Evolutionary conservation across 2,113 vertebrate genomes (phyloP).

Genomic region (Microcebus ravelobensis): DNA sequence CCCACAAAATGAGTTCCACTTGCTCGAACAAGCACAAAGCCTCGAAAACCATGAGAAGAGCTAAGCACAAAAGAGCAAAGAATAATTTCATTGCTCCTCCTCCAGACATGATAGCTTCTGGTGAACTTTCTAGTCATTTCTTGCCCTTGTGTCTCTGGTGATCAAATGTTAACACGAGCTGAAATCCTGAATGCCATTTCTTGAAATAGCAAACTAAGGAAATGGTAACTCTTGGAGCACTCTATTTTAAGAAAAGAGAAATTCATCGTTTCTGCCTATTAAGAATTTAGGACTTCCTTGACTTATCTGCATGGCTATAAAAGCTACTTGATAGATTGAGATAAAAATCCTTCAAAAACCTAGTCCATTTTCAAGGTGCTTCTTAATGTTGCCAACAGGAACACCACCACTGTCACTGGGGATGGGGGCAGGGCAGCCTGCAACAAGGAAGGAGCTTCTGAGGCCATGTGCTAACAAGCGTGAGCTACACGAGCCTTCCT

Average conservation of each 20-base stretch:
- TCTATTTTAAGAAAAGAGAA: conserved; percentile 67
- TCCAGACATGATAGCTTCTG: not conserved
- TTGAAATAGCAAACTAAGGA: conserved; percentile 64
- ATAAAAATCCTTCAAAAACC: conserved; percentile 15
- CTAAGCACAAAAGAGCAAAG: not conserved
- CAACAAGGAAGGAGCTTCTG: not conserved
- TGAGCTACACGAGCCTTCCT: not conserved
- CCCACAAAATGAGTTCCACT: not conserved
- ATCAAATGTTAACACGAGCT: conserved; percentile 29
- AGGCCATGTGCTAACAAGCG: not conserved
- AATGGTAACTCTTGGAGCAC: not conserved
- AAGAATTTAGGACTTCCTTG: conserved; percentile 64
- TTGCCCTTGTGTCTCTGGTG: conserved; percentile 20
- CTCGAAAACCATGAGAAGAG: not conserved
- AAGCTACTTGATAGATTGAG: not conserved
- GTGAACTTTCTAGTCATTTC: conserved; percentile 24
- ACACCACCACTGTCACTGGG: not conserved
- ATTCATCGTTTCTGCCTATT: conserved; percentile 43
- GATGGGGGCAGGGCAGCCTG: not conserved
- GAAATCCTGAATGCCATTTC: conserved; percentile 25
- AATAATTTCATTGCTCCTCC: not conserved
- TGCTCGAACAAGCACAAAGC: not conserved
- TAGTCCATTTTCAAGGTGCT: not conserved
- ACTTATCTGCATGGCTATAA: conserved; percentile 15
- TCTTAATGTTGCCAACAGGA: not conserved